A percentile compares a stretch with the other conserved stretches of the same genome.
Evolutionary conservation across 2,888 invertebrate genomes (phyloP).

Genomic region (Syrphus vitripennis): DNA sequence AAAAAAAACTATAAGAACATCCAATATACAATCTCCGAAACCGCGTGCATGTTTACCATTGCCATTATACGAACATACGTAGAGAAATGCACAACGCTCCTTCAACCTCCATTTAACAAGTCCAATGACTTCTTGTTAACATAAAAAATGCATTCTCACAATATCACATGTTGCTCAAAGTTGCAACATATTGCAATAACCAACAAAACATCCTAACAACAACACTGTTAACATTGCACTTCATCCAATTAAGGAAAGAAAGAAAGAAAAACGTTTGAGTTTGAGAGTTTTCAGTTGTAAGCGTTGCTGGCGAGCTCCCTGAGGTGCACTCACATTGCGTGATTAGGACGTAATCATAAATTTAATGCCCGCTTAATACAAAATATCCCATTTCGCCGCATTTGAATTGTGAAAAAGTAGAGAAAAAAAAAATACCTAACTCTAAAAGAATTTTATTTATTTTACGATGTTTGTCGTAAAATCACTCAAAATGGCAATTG

Average conservation of each 20-base stretch:
- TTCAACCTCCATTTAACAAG: constrained; percentile 18
- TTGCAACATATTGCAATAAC: background rate
- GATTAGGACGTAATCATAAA: constrained; percentile 66
- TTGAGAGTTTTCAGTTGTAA: background rate
- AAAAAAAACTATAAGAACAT: constrained; percentile 23
- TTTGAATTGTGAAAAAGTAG: constrained; percentile 48
- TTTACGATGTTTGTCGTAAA: constrained; percentile 40
- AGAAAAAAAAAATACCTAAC: constrained; percentile 9
- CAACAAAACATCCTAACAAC: background rate
- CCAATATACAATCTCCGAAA: background rate
- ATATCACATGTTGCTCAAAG: constrained; percentile 20
- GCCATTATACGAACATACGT: background rate
- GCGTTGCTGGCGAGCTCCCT: background rate
- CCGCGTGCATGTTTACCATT: constrained; percentile 5
- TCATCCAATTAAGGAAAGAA: constrained; percentile 51
- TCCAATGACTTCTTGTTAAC: constrained; percentile 63
- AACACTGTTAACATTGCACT: constrained; percentile 59
- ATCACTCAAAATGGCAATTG: constrained; percentile 35
- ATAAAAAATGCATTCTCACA: constrained; percentile 29
- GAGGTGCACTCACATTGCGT: constrained; percentile 18
- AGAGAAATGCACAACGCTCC: constrained; percentile 39
- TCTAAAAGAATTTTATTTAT: constrained; percentile 27
- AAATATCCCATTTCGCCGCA: constrained; percentile 58
- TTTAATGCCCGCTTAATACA: constrained; percentile 59
- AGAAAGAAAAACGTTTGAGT: background rate